These are phyloP conservation scores for Saguinus midas DNA, from an alignment of 2,113 vertebrate genomes.

Conservation along the genomic window DNA sequence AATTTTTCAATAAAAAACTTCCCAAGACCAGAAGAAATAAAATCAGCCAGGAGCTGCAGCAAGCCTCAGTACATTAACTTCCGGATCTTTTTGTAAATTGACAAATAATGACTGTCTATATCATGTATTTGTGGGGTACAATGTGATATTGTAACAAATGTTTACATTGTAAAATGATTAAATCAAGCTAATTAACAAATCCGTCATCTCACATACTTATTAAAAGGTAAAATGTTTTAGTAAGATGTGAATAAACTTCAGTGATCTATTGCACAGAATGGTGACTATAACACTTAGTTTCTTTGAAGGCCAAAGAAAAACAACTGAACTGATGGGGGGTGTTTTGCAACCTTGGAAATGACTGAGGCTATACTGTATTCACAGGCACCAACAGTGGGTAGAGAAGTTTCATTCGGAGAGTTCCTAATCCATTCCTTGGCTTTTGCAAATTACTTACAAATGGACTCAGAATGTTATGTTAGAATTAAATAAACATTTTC, in stretches of 20 bases:
- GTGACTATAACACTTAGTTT: not conserved
- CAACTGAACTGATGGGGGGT: not conserved
- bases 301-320: not conserved
- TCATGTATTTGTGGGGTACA: not conserved
- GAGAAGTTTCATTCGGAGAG: not conserved
- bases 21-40: not conserved
- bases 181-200: not conserved
- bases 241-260: not conserved
- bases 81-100: not conserved
- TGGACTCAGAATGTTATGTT: not conserved
- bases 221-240: not conserved
- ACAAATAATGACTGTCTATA: not conserved
- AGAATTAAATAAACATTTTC: not conserved
- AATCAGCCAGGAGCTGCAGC: not conserved
- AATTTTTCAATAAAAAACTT: not conserved
- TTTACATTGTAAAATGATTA: not conserved
- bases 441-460: not conserved
- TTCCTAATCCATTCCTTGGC: not conserved
- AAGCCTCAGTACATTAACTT: not conserved
- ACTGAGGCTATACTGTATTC: not conserved
- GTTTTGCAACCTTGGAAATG: not conserved
- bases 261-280: not conserved
- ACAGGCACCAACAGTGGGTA: not conserved
- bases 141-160: not conserved
- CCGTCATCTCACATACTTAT: not conserved